phyloP scores from a whole-genome alignment of 2,113 vertebrate species.

The Callaeas wilsoni region DNA sequence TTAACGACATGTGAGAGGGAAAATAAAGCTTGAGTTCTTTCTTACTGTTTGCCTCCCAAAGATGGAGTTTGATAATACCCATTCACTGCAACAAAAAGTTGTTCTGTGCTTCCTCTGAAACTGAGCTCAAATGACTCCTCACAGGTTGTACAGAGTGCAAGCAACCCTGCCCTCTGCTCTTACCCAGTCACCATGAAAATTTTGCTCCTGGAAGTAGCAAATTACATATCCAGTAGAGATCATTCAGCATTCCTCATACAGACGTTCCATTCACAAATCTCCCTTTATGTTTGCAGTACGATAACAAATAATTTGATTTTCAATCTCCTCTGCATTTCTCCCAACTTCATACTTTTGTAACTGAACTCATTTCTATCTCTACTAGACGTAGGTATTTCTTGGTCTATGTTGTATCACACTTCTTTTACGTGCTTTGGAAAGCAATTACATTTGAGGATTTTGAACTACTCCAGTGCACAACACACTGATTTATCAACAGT shows the following conservation, averaged over 20 bases:
- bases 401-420: not conserved
- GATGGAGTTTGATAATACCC: not conserved
- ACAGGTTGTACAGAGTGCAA: fast-evolving
- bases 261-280: not conserved
- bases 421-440: not conserved
- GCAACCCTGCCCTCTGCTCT: not conserved
- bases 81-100: not conserved
- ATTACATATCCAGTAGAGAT: not conserved
- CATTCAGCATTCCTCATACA: not conserved
- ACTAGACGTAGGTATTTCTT: not conserved
- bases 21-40: not conserved
- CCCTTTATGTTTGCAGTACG: not conserved
- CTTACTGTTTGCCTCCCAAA: not conserved
- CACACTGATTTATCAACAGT: not conserved
- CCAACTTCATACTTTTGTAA: not conserved
- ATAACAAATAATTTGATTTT: not conserved
- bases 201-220: not conserved
- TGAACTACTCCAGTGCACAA: not conserved
- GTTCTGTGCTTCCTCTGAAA: not conserved
- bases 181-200: not conserved
- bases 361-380: not conserved
- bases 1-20: not conserved
- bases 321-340: not conserved
- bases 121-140: not conserved
- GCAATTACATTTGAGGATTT: not conserved